Percentiles rank a stretch among this genome's conserved stretches.
These are phyloP conservation scores for Anarrhichthys ocellatus DNA, from an alignment of 2,113 vertebrate genomes.

Conservation along the genomic window DNA sequence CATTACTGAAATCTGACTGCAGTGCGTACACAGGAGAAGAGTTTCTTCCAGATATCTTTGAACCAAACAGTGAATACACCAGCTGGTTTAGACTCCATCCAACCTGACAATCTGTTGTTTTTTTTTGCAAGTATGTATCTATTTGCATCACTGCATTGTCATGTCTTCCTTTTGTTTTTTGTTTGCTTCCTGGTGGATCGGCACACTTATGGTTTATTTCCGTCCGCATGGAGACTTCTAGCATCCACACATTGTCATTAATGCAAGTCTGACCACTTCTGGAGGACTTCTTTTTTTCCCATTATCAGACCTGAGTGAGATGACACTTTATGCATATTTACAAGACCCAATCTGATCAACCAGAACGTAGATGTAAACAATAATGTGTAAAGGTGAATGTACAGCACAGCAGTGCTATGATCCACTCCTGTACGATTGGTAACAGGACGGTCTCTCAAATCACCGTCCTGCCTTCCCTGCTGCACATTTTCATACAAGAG, in stretches of 20 bases:
- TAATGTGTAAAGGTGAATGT: neutral
- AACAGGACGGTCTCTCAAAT: neutral
- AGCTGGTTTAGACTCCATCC: neutral
- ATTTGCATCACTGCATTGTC: neutral
- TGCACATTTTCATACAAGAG: neutral
- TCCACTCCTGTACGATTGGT: no score
- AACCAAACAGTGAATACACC: slow-evolving; percentile 5
- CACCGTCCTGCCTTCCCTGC: neutral
- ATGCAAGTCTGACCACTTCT: neutral
- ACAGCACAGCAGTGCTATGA: neutral
- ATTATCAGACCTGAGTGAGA: neutral
- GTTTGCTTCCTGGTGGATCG: neutral
- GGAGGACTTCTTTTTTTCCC: neutral
- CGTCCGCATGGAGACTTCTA: neutral
- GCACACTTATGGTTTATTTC: slow-evolving; percentile 8
- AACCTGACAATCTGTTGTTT: slow-evolving; percentile 17
- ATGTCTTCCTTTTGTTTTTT: slow-evolving; percentile 1
- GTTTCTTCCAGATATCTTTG: slow-evolving; percentile 1
- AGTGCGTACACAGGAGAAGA: slow-evolving; percentile 4
- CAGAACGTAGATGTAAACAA: neutral
- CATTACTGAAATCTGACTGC: slow-evolving; percentile 13
- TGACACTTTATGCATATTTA: neutral
- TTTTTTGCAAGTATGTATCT: neutral
- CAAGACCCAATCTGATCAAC: neutral
- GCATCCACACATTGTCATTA: neutral